Evolutionary conservation across 2,113 vertebrate species (phyloP), one percentile per base, ranked within the genome.

Genomic region (Rhipidura dahli): DNA sequence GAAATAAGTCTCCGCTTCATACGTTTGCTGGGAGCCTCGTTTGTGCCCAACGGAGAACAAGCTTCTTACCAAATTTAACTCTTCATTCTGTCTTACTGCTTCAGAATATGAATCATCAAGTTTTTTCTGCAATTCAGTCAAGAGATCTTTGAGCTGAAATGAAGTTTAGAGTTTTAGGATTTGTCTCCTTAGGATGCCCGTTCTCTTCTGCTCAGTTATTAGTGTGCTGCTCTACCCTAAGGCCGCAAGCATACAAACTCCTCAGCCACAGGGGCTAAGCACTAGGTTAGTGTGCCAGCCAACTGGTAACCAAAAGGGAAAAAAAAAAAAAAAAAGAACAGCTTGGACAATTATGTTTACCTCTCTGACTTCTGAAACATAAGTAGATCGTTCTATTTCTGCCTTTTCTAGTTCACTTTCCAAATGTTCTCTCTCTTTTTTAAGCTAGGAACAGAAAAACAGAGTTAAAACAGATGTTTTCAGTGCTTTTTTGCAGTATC

Each of bases 91-190:
- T 97, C 99, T 99, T 98, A 99, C 98, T 98, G 99, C 99, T 98
- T 99, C 99, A 98, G 99, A 99, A 98, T 99, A 99, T 97, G 99
- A 99, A 98, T 99, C 99, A 98, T 99, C 99, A 97, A 99, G 99
- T 98, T 99, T 99, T 99, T 98, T 99, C 98, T 99, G 99, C 98
- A 99, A 99, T 97, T 99, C 99, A 98, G 99, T 99, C 99, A 99
- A 99, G 97, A 99, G 99, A 99, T 99, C 99, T 99, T 99, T 99
- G 98, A 99, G 99, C 99, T 99, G 99, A 98, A 99, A 99, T 98
- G 98, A 99, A 99, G 99, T 99, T 99, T 98, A 99, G 97, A 99
- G 96, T 98, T 96, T 98, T 98, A 97, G 96, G 97, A 97, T 97
- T 96, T 95, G 96, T 96, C 96, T 97, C 97, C 96, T 97, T 95